A percentile compares a stretch with the other conserved stretches of the same genome.
Evolutionary conservation across 2,797 vertebrate genomes (phyloP).

Genomic region (Chloroceryle inda): DNA sequence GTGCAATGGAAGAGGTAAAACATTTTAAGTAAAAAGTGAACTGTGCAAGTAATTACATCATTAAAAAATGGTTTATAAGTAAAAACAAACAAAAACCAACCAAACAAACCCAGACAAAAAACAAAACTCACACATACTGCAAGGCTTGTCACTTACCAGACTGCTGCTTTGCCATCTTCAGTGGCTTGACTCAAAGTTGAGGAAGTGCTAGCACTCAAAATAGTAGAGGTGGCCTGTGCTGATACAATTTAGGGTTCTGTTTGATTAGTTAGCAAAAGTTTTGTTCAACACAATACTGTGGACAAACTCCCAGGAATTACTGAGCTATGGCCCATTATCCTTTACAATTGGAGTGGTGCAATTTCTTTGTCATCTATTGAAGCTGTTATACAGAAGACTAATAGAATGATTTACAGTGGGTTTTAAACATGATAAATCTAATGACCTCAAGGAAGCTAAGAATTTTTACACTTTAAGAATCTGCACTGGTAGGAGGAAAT

Average conservation of each 20-base stretch:
- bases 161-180: background rate
- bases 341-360: rapidly evolving
- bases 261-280: background rate
- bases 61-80: background rate
- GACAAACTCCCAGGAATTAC: background rate
- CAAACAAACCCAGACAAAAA: background rate
- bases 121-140: rapidly evolving
- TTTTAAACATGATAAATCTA: background rate
- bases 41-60: background rate
- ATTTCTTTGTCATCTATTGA: background rate
- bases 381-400: background rate
- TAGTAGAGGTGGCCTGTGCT: background rate
- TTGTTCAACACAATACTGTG: background rate
- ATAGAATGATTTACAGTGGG: background rate
- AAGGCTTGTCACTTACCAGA: background rate
- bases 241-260: background rate
- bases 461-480: background rate
- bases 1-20: background rate
- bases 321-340: background rate
- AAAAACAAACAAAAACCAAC: no score
- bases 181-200: background rate
- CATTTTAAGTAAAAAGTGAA: background rate
- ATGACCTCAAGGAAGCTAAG: background rate
- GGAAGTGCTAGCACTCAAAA: rapidly evolving
- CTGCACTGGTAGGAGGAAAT: background rate